Base-by-base conservation (phyloP, 1,140 invertebrate species). In the Phenacoccus solenopsis region DNA sequence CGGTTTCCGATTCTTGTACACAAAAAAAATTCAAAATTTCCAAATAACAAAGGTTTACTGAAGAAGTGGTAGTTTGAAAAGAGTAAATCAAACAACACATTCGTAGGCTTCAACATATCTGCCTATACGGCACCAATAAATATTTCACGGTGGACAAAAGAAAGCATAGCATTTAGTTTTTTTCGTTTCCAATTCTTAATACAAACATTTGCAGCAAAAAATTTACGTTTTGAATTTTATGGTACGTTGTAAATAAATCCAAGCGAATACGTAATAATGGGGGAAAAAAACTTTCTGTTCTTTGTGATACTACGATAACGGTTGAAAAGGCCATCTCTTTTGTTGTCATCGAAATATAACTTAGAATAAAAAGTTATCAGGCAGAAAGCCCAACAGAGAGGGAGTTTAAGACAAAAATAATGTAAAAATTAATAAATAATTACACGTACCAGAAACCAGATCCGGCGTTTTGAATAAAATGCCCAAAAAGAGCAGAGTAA, bases 371-470 rank as follows among this genome's bases (percentile, higher is more conserved):
- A 59, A 5, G n/a, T 59, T n/a, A 59, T 59, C 21, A 5, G 4
- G 56, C 5, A 59, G 56, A 59, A 16, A 10, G 56, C 20, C 56
- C 56, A 16, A 9, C 56, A n/a, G 56, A 20, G 56, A 67, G 1
- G 12, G 28, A 59, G 21, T 69, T n/a, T 12, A 12, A 24, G 67
- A 67, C 20, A 30, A 20, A 57, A 20, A 76, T n/a, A n/a, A n/a
- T 74, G 73, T 75, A n/a, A 72, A 56, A 59, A 70, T 56, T 28
- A 22, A 70, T 38, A 64, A 61, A 61, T 28, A 2, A 70, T 20
- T 69, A 28, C 30, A 32, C 57, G 59, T 67, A 67, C 70, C 64
- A 32, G 27, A 28, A 64, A 27, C 25, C 12, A 9, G 25, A 64
- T 67, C 28, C 28, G 22, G 71, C 24, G 24, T 38, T 20, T n/a